Evolutionary conservation across 2,888 invertebrate genomes (phyloP), one percentile per base, ranked within the genome.

Genomic region (Loripinus fragilis): DNA sequence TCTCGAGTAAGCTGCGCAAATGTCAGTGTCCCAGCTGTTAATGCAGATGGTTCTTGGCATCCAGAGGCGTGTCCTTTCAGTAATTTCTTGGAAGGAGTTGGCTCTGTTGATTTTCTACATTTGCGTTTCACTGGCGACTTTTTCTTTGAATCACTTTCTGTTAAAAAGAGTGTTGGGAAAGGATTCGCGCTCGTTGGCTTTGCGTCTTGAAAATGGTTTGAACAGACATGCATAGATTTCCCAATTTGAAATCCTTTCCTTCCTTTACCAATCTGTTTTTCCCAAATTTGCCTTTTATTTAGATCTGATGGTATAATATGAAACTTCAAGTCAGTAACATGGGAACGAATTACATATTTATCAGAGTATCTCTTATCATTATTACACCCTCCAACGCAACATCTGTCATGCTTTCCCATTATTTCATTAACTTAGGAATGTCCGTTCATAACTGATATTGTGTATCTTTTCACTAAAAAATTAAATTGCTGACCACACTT

Each of bases 201-300:
- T 28, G 70, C 69, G 45, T 70, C 70, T 7, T 42, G 52, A 70
- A 75, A 75, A 42, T 75, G 75, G 60, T 60, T 60, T 5, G 48
- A 48, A 48, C 48, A 48, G n/a, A 48, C 48, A 5, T 8, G 12
- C 12, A 48, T 20, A 48, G 12, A n/a, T 20, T 48, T 48, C 5
- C 48, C 48, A 48, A 5, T 3, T 5, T 5, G 20, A 48, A 48
- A 48, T 20, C n/a, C 20, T 48, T 15, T n/a, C 48, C 48, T 48
- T 15, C 48, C 48, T n/a, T 48, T 48, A 20, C n/a, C n/a, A 20
- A 48, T 48, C 12, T n/a, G 5, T 20, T 48, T 10, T 15, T 20
- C n/a, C 48, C 48, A 48, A 15, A 20, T 10, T 15, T 48, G 12
- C 48, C n/a, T 48, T 48, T 20, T 48, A 20, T 48, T 20, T 20